Evolutionary conservation across 1,140 invertebrate species (phyloP).

Genomic region (Dendroctonus ponderosae): DNA sequence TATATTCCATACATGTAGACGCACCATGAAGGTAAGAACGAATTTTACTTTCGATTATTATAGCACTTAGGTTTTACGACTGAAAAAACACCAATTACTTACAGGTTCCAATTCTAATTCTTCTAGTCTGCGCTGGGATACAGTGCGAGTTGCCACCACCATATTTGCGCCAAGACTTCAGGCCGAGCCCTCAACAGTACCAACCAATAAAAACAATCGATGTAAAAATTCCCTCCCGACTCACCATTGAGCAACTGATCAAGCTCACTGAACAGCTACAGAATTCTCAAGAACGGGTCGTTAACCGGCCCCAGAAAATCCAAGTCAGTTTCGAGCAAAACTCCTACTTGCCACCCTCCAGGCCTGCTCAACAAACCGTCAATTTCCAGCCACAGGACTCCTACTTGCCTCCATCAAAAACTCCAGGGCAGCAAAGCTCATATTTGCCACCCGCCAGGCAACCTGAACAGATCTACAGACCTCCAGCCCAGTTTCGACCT

Average conservation of each 20-base stretch:
- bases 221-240: constrained; percentile 18
- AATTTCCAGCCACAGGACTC: background rate
- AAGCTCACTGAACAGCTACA: constrained; percentile 25
- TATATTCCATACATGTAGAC: constrained; percentile 3
- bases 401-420: background rate
- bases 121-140: background rate
- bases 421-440: background rate
- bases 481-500: constrained; percentile 2
- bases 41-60: constrained; percentile 20
- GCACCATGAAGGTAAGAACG: constrained; percentile 25
- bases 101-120: constrained; percentile 3
- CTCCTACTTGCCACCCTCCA: constrained; percentile 7
- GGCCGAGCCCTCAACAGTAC: constrained; percentile 17
- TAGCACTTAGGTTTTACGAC: background rate
- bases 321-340: constrained; percentile 2
- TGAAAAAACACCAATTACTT: constrained; percentile 1
- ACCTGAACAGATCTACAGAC: background rate
- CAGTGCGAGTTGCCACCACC: constrained; percentile 24
- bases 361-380: background rate
- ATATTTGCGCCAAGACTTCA: constrained; percentile 10
- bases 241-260: constrained; percentile 33
- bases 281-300: constrained; percentile 1
- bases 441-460: too few relatives aligned
- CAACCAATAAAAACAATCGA: constrained; percentile 7
- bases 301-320: constrained; percentile 6